phyloP scores from a whole-genome alignment of 2,888 invertebrate species.

The Schizaphis graminum region DNA sequence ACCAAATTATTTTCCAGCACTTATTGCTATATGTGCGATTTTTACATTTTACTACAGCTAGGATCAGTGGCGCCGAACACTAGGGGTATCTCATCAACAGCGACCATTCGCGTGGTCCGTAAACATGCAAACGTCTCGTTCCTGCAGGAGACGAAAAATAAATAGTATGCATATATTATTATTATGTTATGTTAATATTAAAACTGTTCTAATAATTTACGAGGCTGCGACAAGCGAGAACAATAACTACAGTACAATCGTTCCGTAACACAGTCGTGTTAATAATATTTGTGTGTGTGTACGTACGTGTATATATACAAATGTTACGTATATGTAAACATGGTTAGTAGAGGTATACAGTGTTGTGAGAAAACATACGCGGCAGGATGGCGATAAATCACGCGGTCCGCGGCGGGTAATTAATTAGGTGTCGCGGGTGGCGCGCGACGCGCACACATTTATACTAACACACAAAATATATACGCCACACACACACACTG shows the following conservation, averaged over 20 bases:
- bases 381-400: slow-evolving; percentile 47
- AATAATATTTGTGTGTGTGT: not conserved
- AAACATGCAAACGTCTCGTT: not conserved
- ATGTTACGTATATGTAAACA: not conserved
- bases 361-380: not conserved
- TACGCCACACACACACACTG: not conserved
- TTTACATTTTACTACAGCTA: not conserved
- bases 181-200: not conserved
- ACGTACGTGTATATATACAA: not conserved
- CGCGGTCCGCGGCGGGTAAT: slow-evolving; percentile 14
- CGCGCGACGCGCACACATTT: slow-evolving; percentile 19
- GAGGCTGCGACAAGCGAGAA: not conserved
- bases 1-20: not conserved
- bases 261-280: not conserved
- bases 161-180: not conserved
- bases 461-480: not conserved
- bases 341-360: not conserved
- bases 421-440: slow-evolving; percentile 44
- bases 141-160: not conserved
- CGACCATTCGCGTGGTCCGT: not conserved
- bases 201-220: not conserved
- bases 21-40: not conserved
- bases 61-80: no score
- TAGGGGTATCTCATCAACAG: not conserved
- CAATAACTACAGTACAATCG: not conserved